These are phyloP conservation scores for Drosophila littoralis DNA, from an alignment of 1,140 invertebrate species.

Conservation along the genomic window DNA sequence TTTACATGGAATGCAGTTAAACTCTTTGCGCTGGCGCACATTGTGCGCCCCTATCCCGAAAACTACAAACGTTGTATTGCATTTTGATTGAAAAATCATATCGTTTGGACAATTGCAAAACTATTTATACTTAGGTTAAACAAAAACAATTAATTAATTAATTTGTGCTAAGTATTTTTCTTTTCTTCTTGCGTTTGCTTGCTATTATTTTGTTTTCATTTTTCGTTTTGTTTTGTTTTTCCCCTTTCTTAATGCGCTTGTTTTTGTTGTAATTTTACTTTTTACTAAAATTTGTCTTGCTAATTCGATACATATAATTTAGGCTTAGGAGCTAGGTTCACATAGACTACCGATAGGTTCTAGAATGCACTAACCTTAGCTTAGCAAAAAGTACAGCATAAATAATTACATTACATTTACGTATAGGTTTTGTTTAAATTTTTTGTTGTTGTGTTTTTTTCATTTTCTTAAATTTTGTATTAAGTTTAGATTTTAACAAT, in stretches of 20 bases:
- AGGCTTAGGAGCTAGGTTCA: constrained; percentile 73
- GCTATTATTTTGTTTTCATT: constrained; percentile 18
- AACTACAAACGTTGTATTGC: constrained; percentile 60
- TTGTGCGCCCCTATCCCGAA: constrained; percentile 42
- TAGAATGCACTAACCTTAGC: constrained; percentile 84
- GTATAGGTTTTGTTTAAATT: constrained; percentile 32
- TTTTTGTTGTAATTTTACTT: constrained; percentile 38
- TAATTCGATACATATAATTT: constrained; percentile 79
- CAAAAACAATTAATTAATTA: constrained; percentile 64
- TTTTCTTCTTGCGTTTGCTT: constrained; percentile 28
- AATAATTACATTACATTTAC: constrained; percentile 81
- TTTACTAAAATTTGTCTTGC: constrained; percentile 80
- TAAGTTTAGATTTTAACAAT: constrained; percentile 60
- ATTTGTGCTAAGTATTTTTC: constrained; percentile 76
- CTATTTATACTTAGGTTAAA: constrained; percentile 50
- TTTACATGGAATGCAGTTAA: constrained; percentile 84
- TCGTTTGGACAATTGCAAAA: constrained; percentile 41
- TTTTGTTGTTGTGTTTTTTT: not conserved
- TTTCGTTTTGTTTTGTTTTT: constrained; percentile 15
- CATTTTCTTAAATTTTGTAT: not conserved
- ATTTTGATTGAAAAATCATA: constrained; percentile 58
- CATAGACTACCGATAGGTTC: constrained; percentile 79
- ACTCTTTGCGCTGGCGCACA: constrained; percentile 56
- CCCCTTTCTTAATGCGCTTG: constrained; percentile 27
- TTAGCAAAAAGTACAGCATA: constrained; percentile 82